These are phyloP conservation scores for Conus betulinus DNA, from an alignment of 1,140 invertebrate species.

Conservation along the genomic window DNA sequence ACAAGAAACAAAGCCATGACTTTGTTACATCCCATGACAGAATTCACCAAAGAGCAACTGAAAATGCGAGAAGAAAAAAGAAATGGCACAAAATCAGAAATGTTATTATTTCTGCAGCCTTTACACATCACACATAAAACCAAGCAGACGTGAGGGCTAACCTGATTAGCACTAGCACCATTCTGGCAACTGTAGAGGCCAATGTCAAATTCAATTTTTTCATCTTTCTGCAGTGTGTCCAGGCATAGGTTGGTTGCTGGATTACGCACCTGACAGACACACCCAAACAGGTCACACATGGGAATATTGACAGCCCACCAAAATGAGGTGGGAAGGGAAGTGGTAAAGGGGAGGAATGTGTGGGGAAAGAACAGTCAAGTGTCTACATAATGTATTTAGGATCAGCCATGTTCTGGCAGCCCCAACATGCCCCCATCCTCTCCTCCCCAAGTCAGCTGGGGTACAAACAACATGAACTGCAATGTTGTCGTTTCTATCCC, in stretches of 20 bases:
- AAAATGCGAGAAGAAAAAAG: too few relatives aligned
- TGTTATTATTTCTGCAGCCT: too few relatives aligned
- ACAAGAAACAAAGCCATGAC: too few relatives aligned
- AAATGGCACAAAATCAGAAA: too few relatives aligned
- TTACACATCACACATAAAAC: not conserved
- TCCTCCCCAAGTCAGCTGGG: too few relatives aligned
- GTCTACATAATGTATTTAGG: too few relatives aligned
- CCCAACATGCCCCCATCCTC: too few relatives aligned
- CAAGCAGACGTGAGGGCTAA: constrained; percentile 54
- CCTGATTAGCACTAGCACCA: constrained; percentile 80
- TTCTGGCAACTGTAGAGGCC: constrained; percentile 87
- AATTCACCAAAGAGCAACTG: too few relatives aligned
- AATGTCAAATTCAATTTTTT: constrained; percentile 82
- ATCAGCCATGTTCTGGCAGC: too few relatives aligned
- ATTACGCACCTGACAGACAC: constrained; percentile 74
- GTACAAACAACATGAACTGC: too few relatives aligned
- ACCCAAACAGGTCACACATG: not conserved
- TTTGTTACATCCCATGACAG: too few relatives aligned
- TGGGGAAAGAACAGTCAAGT: not conserved
- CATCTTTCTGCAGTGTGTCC: constrained; percentile 86
- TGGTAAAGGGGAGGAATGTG: not conserved
- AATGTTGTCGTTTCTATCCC: too few relatives aligned
- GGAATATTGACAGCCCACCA: not conserved
- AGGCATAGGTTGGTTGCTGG: constrained; percentile 82
- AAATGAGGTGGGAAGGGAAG: not conserved